phyloP scores from a whole-genome alignment of 2,797 vertebrate genomes.

The Centroberyx gerrardi region DNA sequence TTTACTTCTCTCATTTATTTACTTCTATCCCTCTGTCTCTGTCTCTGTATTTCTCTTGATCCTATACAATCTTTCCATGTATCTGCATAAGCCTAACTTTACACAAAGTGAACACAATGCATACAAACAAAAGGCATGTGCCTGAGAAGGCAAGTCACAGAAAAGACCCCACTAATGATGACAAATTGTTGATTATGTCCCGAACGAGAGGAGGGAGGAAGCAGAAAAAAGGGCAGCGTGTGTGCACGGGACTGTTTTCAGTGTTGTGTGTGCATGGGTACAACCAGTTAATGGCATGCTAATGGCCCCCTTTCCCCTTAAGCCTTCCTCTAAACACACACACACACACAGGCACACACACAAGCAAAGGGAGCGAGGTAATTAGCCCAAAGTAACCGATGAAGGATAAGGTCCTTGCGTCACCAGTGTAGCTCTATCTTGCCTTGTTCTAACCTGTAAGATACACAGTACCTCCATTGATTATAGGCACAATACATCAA shows the following conservation, averaged over 20 bases:
- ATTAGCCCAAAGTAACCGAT: conserved; percentile 12
- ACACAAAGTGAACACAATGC: not conserved
- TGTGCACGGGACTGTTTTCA: conserved; percentile 24
- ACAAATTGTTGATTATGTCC: conserved; percentile 44
- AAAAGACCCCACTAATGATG: conserved; percentile 38
- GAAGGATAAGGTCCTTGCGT: conserved; percentile 16
- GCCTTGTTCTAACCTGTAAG: conserved; percentile 34
- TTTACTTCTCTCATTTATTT: too few relatives aligned
- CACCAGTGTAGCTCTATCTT: not conserved
- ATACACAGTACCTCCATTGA: not conserved
- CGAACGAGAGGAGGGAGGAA: conserved; percentile 12
- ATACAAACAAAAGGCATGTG: conserved; percentile 18
- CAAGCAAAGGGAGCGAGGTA: conserved; percentile 13
- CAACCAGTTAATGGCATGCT: conserved; percentile 46
- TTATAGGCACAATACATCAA: conserved; percentile 7
- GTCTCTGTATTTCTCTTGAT: not conserved
- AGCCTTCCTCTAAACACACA: conserved; percentile 25
- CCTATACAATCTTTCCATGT: not conserved
- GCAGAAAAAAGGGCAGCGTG: not conserved
- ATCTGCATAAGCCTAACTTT: not conserved
- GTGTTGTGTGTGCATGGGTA: conserved; percentile 13
- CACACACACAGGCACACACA: conserved; percentile 3
- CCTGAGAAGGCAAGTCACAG: conserved; percentile 1
- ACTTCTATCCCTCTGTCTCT: not conserved
- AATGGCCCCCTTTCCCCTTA: conserved; percentile 33